Evolutionary conservation across 2,113 vertebrate species (phyloP).

Genomic region (Phalacrocorax brasilianus): DNA sequence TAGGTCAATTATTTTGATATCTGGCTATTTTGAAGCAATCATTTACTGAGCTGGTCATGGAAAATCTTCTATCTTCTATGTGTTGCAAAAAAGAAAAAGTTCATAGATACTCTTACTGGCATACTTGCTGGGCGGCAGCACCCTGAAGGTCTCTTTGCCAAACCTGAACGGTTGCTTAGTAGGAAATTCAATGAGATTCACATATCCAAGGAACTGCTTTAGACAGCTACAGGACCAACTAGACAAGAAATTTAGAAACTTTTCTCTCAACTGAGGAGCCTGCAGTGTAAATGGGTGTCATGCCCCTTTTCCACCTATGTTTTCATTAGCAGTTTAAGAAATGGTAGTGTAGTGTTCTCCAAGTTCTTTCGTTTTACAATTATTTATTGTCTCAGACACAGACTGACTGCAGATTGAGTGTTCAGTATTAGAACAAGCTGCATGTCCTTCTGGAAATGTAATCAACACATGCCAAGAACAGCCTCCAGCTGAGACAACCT

Average conservation of each 20-base stretch:
- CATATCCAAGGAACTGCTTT: neutral
- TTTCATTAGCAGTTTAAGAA: neutral
- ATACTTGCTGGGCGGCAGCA: neutral
- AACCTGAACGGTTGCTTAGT: neutral
- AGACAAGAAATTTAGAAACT: neutral
- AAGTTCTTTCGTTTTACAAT: neutral
- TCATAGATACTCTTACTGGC: neutral
- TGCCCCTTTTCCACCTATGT: neutral
- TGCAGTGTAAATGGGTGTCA: neutral
- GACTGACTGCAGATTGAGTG: neutral
- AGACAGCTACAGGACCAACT: neutral
- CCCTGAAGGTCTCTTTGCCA: neutral
- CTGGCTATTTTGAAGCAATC: neutral
- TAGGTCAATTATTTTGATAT: neutral
- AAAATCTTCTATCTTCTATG: neutral
- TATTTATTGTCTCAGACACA: neutral
- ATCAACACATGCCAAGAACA: neutral
- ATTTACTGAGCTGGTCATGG: neutral
- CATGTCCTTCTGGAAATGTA: neutral
- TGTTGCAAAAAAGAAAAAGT: neutral
- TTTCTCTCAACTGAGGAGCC: neutral
- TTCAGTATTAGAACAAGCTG: neutral
- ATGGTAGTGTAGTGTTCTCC: neutral
- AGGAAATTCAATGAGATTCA: neutral
- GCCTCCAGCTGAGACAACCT: neutral